Base-by-base conservation (phyloP, 2,113 vertebrate species). In the Ammodytes dubius region DNA sequence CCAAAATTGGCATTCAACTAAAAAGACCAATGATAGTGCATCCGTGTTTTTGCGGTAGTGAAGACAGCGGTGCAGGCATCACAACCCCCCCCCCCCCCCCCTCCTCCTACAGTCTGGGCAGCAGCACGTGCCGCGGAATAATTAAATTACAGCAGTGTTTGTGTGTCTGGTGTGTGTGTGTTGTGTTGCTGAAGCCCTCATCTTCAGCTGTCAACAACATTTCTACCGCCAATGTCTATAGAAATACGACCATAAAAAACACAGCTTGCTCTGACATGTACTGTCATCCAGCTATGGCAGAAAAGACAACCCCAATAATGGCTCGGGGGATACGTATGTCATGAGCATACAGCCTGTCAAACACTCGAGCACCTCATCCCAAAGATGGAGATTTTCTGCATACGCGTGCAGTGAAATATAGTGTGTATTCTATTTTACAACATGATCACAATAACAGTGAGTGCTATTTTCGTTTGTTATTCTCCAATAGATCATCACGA, bases 111-210 rank as follows among this genome's bases (percentile, higher is more conserved):
- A 59, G 60, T 78, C 74, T 52, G 8, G 4, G 59, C n/a, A 17
- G 42, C 66, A 1, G 73, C 86, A 87, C 74, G 58, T 79, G 87
- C 40, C 40, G 0, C 27, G 27, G 27, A 27, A 27, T 35, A 46
- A 79, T 68, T 49, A 47, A 84, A 84, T 40, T 72, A 69, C 56
- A 43, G 54, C 75, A 76, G 64, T 63, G 85, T 77, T 76, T 76
- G 77, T 77, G 61, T 2, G 0, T 13, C n/a, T n/a, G n/a, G 43
- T 53, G 61, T 2, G 0, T 13, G 27, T 27, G 27, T 39, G 53
- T 59, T 50, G 49, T 53, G 73, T 61, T 74, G 69, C 59, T 45
- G 11, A 0, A 12, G 19, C 60, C 6, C 39, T 74, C 60, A 54
- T 75, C 69, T 79, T 74, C 56, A 56, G 27, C 77, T 73, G 70